These are phyloP conservation scores for Oncorhynchus masou DNA, from an alignment of 2,113 vertebrate species.

Conservation along the genomic window DNA sequence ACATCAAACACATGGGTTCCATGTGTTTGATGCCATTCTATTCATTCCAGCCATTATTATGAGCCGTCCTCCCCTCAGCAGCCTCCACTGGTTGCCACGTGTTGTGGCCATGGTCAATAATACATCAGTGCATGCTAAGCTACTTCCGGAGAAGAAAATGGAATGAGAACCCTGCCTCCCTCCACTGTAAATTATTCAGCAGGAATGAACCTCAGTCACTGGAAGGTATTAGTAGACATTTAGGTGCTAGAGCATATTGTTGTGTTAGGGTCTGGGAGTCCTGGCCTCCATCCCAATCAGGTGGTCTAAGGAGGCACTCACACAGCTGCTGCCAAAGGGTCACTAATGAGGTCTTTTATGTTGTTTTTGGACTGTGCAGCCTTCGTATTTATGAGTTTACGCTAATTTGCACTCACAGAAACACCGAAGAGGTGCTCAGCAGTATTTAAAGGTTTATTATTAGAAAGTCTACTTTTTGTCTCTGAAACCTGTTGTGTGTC, in stretches of 20 bases:
- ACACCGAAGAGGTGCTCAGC: no score
- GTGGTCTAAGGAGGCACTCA: constrained; percentile 11
- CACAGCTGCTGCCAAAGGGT: neutral
- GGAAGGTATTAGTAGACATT: constrained; percentile 38
- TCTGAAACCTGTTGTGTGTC: no score
- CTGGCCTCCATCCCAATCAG: constrained; percentile 18
- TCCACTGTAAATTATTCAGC: constrained; percentile 74
- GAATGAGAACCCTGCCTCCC: constrained; percentile 61
- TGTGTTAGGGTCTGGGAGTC: constrained; percentile 21
- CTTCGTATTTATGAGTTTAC: no score
- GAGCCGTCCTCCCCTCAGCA: no score
- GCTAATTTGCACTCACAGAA: no score
- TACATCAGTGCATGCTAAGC: constrained; percentile 73
- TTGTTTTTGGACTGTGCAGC: no score
- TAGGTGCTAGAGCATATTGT: constrained; percentile 10
- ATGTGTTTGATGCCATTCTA: no score
- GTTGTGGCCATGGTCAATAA: constrained; percentile 64
- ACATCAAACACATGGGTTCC: no score
- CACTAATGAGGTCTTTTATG: no score
- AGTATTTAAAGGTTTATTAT: no score
- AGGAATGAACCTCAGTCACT: constrained; percentile 49
- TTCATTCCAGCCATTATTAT: no score
- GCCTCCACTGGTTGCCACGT: constrained; percentile 36
- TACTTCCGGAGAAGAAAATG: constrained; percentile 70
- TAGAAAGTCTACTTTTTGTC: no score